A percentile compares a stretch with the other conserved stretches of the same genome.
These are phyloP conservation scores for Coremacera marginata DNA, from an alignment of 2,888 invertebrate species.

Conservation along the genomic window DNA sequence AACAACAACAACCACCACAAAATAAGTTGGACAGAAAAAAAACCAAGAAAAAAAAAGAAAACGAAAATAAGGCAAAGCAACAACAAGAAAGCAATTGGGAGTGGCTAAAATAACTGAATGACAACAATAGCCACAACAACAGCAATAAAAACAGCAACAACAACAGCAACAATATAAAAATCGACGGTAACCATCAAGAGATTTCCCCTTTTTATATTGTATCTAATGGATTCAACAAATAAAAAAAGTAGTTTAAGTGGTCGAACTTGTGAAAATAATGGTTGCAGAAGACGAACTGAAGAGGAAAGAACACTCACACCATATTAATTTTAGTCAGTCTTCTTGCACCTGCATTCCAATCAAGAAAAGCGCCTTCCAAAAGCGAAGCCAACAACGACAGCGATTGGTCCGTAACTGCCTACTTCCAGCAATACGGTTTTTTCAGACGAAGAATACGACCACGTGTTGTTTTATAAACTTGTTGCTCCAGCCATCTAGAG, in stretches of 20 bases:
- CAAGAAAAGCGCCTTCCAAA: not conserved
- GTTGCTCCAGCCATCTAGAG: slow-evolving; percentile 40
- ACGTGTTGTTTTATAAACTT: slow-evolving; percentile 18
- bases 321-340: not conserved
- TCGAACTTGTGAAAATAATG: slow-evolving; percentile 13
- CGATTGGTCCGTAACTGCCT: slow-evolving; percentile 11
- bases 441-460: not conserved
- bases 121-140: not conserved
- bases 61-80: slow-evolving; percentile 19
- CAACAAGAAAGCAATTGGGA: slow-evolving; percentile 58
- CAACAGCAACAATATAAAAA: slow-evolving; percentile 2
- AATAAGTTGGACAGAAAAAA: not conserved
- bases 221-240: not conserved
- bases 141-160: not conserved
- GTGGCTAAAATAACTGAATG: slow-evolving; percentile 44
- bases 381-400: not conserved
- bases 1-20: slow-evolving; percentile 27
- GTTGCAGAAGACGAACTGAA: slow-evolving; percentile 14
- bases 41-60: slow-evolving; percentile 30
- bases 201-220: slow-evolving; percentile 9
- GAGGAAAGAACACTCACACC: not conserved
- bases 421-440: slow-evolving; percentile 7
- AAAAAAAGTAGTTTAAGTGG: not conserved
- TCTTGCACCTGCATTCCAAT: slow-evolving; percentile 11
- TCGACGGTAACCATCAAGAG: slow-evolving; percentile 29